Evolutionary conservation across 2,113 vertebrate genomes (phyloP).

Genomic region (Gopherus evgoodei): DNA sequence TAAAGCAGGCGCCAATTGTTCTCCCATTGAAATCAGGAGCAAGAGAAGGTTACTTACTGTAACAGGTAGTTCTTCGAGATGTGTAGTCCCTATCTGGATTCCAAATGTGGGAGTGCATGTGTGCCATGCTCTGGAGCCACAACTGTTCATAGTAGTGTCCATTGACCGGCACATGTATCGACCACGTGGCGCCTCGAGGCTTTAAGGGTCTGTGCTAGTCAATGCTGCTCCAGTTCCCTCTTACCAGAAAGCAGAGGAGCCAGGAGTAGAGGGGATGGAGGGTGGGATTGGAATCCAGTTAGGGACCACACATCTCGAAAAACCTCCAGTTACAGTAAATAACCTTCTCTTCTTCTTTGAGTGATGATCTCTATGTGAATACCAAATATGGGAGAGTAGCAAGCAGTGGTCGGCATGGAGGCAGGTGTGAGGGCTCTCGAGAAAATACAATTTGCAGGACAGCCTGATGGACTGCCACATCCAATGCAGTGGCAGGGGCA

Average conservation of each 20-base stretch:
- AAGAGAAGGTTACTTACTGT: not conserved
- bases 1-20: not conserved
- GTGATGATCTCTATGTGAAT: not conserved
- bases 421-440: not conserved
- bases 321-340: not conserved
- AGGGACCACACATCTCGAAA: not conserved
- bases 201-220: not conserved
- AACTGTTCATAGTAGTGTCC: not conserved
- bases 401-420: not conserved
- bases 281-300: not conserved
- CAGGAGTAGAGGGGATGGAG: not conserved
- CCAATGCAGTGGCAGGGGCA: too few species aligned
- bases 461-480: not conserved
- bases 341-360: not conserved
- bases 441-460: not conserved
- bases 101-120: not conserved
- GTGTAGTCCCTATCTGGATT: not conserved
- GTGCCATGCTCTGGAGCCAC: not conserved
- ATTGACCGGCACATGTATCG: not conserved
- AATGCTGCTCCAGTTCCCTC: not conserved
- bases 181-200: not conserved
- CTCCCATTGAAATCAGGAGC: not conserved
- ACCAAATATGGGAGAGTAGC: not conserved
- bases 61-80: not conserved
- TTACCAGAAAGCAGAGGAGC: not conserved